Evolutionary conservation across 1,140 invertebrate genomes (phyloP).

Genomic region (Drosophila teissieri): DNA sequence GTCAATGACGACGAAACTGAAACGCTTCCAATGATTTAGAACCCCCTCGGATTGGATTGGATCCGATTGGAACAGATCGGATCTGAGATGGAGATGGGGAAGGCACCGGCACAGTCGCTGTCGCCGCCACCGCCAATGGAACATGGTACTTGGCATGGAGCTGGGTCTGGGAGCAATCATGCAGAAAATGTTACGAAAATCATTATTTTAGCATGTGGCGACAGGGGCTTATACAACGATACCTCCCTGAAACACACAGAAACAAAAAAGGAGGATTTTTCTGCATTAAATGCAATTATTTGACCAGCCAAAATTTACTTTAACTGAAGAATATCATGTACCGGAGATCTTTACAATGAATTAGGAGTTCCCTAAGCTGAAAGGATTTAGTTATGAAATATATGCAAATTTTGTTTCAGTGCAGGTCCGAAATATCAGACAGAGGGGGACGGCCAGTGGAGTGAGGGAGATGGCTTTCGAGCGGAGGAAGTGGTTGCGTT

Average conservation of each 20-base stretch:
- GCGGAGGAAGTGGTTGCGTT: slow-evolving; percentile 57
- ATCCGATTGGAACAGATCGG: slow-evolving; percentile 18
- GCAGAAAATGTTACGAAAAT: slow-evolving; percentile 77
- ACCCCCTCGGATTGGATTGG: slow-evolving; percentile 31
- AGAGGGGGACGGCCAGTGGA: neutral
- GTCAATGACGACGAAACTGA: slow-evolving; percentile 77
- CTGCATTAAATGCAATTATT: no score
- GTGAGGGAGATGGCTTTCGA: neutral
- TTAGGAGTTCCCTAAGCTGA: rapidly evolving
- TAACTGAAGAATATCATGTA: neutral
- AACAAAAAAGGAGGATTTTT: neutral
- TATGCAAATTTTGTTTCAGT: slow-evolving; percentile 14
- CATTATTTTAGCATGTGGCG: slow-evolving; percentile 81
- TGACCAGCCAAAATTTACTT: no score
- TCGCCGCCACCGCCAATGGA: slow-evolving; percentile 36
- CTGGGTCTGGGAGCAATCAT: slow-evolving; percentile 65
- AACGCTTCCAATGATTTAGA: slow-evolving; percentile 76
- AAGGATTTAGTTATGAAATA: neutral
- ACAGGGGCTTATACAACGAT: slow-evolving; percentile 58
- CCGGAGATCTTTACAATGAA: neutral
- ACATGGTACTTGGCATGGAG: slow-evolving; percentile 20
- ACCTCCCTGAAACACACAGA: slow-evolving; percentile 19
- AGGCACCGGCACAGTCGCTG: slow-evolving; percentile 32
- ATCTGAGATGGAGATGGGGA: slow-evolving; percentile 34
- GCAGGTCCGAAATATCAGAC: slow-evolving; percentile 8